Base-by-base conservation (phyloP, 1,140 invertebrate genomes). In the Rhyacophila brunnea region DNA sequence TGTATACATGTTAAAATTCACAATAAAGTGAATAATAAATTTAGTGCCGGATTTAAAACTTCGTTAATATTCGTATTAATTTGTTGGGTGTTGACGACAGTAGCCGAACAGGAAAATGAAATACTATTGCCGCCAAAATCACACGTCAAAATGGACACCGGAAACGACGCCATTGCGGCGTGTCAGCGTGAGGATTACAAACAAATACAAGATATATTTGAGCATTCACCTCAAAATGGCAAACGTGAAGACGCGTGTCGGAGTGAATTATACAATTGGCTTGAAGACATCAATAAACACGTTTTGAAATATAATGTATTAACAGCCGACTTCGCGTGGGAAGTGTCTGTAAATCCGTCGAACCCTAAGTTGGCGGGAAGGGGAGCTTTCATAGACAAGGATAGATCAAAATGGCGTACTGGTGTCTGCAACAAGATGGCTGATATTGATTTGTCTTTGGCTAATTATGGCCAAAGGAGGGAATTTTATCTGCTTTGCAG, bases 401-500 rank as follows among this genome's bases (percentile, higher is more conserved):
- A 35, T 3, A 38, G 60, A 14, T 52, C 56, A 15, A 40, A 44
- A 20, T 65, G 64, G 64, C 15, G 56, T 23, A 35, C 32, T 6
- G 40, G 19, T 9, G 40, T 59, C 9, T 65, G 64, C 28, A 28
- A 20, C 7, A 53, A 52, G 9, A 45, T 54, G 0, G 6, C 34
- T 0, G 15, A 28, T 3, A 14, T 62, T 9, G 35, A 55, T 28
- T 9, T 45, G 6, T 23, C 23, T 5, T n/a, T 45, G 42, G 6
- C 62, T 17, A 42, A 59, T 4, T 32, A n/a, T 2, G 55, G n/a
- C 15, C 55, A 62, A 49, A 51, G 17, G 19, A 38, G 60, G 18
- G 55, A 65, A 15, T 15, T 65, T 6, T 49, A 36, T 15, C 50
- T 65, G 7, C n/a, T 65, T 1, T 65, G 64, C 48, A 58, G 56